Conservation (phyloP, 2,113 vertebrate species). For the Puma concolor region DNA sequence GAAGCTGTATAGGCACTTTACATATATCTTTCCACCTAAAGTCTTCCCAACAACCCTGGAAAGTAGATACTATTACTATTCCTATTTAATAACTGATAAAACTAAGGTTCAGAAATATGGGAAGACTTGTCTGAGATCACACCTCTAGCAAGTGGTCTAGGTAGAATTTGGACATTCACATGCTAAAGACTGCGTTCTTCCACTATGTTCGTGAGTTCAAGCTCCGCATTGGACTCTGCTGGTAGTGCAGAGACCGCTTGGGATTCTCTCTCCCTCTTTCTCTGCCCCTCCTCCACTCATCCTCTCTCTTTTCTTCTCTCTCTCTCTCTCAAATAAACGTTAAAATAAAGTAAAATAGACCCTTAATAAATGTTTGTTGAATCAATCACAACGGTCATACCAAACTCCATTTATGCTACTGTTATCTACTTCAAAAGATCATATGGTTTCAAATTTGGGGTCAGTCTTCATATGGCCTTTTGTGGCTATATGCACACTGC, state of each 20-base stretch:
- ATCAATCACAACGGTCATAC: background rate
- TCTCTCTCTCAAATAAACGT: too few relatives aligned
- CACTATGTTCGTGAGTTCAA: background rate
- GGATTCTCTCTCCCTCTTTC: too few relatives aligned
- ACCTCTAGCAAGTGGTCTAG: background rate
- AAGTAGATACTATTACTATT: background rate
- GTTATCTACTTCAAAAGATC: background rate
- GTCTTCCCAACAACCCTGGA: background rate
- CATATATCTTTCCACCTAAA: slow-evolving; percentile 12
- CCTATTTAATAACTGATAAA: slow-evolving; percentile 21
- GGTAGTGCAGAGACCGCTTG: too few relatives aligned
- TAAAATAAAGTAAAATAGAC: too few relatives aligned
- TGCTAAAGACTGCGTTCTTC: slow-evolving; percentile 14
- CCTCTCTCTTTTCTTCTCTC: too few relatives aligned
- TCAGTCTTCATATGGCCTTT: background rate
- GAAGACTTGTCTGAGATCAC: background rate
- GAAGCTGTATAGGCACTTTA: background rate
- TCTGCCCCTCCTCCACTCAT: too few relatives aligned
- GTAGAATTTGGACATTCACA: slow-evolving; percentile 12
- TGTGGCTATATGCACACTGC: background rate
- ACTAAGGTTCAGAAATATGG: background rate
- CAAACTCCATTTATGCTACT: slow-evolving; percentile 12
- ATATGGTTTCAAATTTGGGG: background rate
- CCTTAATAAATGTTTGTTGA: slow-evolving; percentile 36
- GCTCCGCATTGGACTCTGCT: too few relatives aligned